These are phyloP conservation scores for Coilia nasus DNA, from an alignment of 2,797 vertebrate species.

Conservation along the genomic window DNA sequence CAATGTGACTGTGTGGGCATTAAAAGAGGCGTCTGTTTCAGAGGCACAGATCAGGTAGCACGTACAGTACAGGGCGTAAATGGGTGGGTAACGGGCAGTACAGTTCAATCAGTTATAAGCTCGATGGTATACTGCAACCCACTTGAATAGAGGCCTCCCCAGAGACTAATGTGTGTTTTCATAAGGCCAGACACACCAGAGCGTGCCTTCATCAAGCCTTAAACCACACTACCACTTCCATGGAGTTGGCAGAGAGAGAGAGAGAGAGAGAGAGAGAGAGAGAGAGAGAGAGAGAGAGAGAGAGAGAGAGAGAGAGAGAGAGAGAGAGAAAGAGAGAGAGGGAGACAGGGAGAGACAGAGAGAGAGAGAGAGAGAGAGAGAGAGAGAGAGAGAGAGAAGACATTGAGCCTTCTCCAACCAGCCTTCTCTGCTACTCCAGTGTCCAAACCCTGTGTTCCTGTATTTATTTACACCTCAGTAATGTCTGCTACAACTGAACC, in stretches of 20 bases:
- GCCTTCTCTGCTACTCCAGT: neutral
- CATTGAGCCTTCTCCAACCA: conserved; percentile 5
- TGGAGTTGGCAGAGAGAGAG: conserved; percentile 34
- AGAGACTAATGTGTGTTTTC: neutral
- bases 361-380: neutral
- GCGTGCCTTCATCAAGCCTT: conserved; percentile 18
- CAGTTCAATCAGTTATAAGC: neutral
- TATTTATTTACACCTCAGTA: conserved; percentile 64
- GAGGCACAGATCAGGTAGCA: neutral
- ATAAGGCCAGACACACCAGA: conserved; percentile 1
- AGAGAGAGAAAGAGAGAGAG: neutral
- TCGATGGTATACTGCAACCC: conserved; percentile 13
- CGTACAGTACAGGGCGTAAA: neutral
- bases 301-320: conserved; percentile 28
- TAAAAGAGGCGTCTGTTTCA: neutral
- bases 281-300: conserved; percentile 11
- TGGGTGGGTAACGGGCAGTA: neutral
- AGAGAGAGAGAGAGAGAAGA: no score
- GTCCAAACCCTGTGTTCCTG: conserved; percentile 2
- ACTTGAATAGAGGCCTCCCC: neutral
- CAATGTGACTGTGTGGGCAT: neutral
- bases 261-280: neutral
- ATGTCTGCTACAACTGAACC: conserved; percentile 62
- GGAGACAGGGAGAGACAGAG: neutral
- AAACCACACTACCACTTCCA: neutral